Evolutionary conservation across 2,113 vertebrate species (phyloP), one percentile per base, ranked within the genome.

Genomic region (Percina caprodes): DNA sequence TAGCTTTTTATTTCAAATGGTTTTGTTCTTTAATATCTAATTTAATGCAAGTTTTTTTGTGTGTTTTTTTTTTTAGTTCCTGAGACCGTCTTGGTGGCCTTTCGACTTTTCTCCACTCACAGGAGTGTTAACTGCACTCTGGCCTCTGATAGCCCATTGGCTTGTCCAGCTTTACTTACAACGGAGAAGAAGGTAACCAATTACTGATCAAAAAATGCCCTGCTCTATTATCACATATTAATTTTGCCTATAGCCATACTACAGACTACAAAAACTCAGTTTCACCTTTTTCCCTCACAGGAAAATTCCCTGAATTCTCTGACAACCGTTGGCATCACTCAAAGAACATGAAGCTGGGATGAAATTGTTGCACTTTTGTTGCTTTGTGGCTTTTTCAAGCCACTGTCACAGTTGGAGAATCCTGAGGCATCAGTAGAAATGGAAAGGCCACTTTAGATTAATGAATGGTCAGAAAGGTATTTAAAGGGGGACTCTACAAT

Each of bases 111-210:
- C 96, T 86, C 96, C 96, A 66, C 91, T 95, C 84, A 76, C 96
- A 69, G 90, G 96, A 83, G 90, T 92, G 63, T 95, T 99, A 87
- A 94, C 96, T 48, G 3, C 97, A 33, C 60, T 97, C 39, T 98
- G 97, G 97, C 97, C 97, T 35, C 96, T 99, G 73, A 77, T 98
- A 88, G 94, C 95, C 21, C 97, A 98, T 82, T 97, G 96, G 96
- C 88, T 99, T 71, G 93, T 98, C 77, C 94, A 96, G 58, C 88
- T 98, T 68, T 98, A 97, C 90, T 94, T 97, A 87, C 96, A 96
- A 90, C 95, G 95, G 75, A 96, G 92, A 79, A 94, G 95, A 93
- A 97, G 96, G 97, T 98, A 94, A 94, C 80, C 21, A 33, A 39
- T 45, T 3, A 30, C 7, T 21, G 4, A 51, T 14, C 3, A 51